A percentile compares a stretch with the other conserved stretches of the same genome.
These are phyloP conservation scores for Hirtodrosophila histrioides DNA, from an alignment of 2,888 invertebrate genomes.

Conservation along the genomic window DNA sequence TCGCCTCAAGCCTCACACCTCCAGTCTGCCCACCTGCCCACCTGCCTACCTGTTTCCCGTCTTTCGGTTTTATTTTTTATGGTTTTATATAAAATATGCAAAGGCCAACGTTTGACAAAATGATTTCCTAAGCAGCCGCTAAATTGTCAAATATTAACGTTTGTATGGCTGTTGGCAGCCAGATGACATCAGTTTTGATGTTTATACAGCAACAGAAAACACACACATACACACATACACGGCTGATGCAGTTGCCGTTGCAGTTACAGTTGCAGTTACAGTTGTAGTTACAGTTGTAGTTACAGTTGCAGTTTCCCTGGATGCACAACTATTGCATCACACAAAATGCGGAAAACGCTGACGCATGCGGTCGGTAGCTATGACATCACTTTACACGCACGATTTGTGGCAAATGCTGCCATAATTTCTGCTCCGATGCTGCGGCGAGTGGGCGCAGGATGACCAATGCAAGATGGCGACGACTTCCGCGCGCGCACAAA, in stretches of 20 bases:
- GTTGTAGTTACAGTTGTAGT: conserved; percentile 16
- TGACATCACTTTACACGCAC: conserved; percentile 80
- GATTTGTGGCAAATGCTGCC: conserved; percentile 80
- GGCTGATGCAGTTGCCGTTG: conserved; percentile 1
- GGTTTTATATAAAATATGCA: conserved; percentile 66
- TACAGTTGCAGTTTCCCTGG: conserved; percentile 18
- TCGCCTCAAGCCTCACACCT: not conserved
- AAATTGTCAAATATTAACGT: conserved; percentile 65
- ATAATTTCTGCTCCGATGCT: conserved; percentile 71
- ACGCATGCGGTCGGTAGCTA: conserved; percentile 68
- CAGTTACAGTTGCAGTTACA: conserved; percentile 3
- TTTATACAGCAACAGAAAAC: not conserved
- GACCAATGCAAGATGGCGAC: conserved; percentile 78
- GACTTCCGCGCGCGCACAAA: conserved; percentile 75
- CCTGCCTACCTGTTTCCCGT: conserved; percentile 10
- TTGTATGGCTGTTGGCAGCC: conserved; percentile 12
- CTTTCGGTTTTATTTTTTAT: conserved; percentile 36
- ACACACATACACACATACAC: conserved; percentile 8
- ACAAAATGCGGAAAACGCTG: conserved; percentile 61
- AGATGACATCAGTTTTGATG: conserved; percentile 36
- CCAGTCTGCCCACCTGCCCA: not conserved
- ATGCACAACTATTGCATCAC: conserved; percentile 68
- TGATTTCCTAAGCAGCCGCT: conserved; percentile 62
- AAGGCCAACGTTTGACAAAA: conserved; percentile 51
- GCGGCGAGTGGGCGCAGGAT: conserved; percentile 76